phyloP scores from a whole-genome alignment of 2,888 invertebrate genomes.

The Drosophila maculinotata region DNA sequence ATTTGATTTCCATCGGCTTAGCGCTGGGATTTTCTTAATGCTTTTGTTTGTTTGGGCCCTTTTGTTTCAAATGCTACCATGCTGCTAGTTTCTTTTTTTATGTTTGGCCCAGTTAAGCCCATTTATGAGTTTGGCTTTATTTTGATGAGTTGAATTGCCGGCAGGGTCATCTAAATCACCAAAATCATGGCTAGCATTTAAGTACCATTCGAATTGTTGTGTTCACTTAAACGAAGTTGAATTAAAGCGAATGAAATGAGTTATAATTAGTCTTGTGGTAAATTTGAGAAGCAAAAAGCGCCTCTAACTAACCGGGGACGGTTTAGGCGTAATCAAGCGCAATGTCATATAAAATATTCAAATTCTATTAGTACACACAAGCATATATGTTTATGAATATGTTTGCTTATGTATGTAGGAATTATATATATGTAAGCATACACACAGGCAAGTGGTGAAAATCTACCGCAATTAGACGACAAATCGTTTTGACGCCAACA shows the following conservation, averaged over 20 bases:
- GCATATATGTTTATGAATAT: not conserved
- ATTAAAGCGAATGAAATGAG: slow-evolving; percentile 27
- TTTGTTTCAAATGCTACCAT: slow-evolving; percentile 20
- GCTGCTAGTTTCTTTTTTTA: slow-evolving; percentile 13
- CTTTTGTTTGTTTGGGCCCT: slow-evolving; percentile 34
- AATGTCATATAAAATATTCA: slow-evolving; percentile 53
- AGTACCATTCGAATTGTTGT: slow-evolving; percentile 16
- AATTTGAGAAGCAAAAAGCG: slow-evolving; percentile 4
- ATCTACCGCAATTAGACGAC: slow-evolving; percentile 63
- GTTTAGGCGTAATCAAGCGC: slow-evolving; percentile 46
- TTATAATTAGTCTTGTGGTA: slow-evolving; percentile 33
- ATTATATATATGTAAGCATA: slow-evolving; percentile 1
- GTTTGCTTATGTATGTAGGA: not conserved
- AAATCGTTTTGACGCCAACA: slow-evolving; percentile 58
- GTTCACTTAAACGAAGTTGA: slow-evolving; percentile 16
- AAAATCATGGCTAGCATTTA: slow-evolving; percentile 16
- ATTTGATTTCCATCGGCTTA: slow-evolving; percentile 63
- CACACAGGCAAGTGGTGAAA: slow-evolving; percentile 44
- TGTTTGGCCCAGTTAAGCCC: slow-evolving; percentile 37
- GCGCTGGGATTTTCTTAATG: slow-evolving; percentile 56
- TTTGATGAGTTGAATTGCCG: slow-evolving; percentile 42
- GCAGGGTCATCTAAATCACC: not conserved
- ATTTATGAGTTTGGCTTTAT: slow-evolving; percentile 46
- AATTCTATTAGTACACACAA: slow-evolving; percentile 47
- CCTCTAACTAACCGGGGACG: slow-evolving; percentile 27